Evolutionary conservation across 2,113 vertebrate species (phyloP).

Genomic region (Cryptomyrus ogoouensis): DNA sequence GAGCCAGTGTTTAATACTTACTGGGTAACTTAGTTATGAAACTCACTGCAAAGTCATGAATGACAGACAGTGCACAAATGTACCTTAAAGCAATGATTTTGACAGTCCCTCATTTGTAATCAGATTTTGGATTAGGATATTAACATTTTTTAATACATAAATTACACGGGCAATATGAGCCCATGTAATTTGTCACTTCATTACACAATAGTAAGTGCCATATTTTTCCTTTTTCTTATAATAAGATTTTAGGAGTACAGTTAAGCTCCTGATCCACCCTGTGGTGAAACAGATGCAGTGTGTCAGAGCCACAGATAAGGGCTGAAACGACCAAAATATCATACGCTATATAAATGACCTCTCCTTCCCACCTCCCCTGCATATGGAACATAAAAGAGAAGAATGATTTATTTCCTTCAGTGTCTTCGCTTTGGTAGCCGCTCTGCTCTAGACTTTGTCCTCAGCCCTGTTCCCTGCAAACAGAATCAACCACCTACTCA

Average conservation of each 20-base stretch:
- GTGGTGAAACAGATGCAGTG: background rate
- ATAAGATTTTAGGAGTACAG: background rate
- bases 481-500: constrained; percentile 42
- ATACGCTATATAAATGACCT: background rate
- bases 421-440: constrained; percentile 65
- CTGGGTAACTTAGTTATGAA: background rate
- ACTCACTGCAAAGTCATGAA: background rate
- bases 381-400: background rate
- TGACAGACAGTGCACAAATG: background rate
- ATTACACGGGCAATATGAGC: background rate
- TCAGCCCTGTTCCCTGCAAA: constrained; percentile 55
- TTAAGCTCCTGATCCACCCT: background rate
- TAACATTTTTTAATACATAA: background rate
- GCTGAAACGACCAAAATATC: background rate
- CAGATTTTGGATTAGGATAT: background rate
- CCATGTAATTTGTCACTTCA: background rate
- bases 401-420: constrained; percentile 41
- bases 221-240: background rate
- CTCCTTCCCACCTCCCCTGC: background rate
- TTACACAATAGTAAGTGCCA: background rate
- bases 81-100: background rate
- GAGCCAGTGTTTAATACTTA: background rate
- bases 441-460: constrained; percentile 46
- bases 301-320: background rate
- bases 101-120: background rate